Evolutionary conservation across 2,113 vertebrate species (phyloP).

Genomic region (Clarias magur): DNA sequence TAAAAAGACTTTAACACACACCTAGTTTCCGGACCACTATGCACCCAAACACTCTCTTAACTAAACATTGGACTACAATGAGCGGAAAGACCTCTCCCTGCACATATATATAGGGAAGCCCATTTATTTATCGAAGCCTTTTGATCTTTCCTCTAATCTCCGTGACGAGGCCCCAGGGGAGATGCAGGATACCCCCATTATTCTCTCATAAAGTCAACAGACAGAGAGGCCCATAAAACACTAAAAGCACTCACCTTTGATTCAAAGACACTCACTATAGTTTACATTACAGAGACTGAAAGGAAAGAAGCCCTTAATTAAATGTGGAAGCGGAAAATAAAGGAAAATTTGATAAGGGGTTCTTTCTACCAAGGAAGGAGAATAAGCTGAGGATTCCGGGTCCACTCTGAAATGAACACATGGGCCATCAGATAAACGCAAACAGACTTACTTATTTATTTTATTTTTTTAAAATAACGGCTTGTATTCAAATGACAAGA

Average conservation of each 20-base stretch:
- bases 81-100: slow-evolving; percentile 67
- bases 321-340: slow-evolving; percentile 29
- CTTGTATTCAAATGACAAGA: neutral
- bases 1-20: slow-evolving; percentile 3
- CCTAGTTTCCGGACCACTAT: slow-evolving; percentile 45
- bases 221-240: slow-evolving; percentile 46
- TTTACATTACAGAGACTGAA: slow-evolving; percentile 44
- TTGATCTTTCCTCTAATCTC: slow-evolving; percentile 55
- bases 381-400: no score
- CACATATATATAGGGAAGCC: slow-evolving; percentile 42
- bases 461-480: neutral
- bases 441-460: no score
- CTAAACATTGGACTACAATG: slow-evolving; percentile 67
- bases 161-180: slow-evolving; percentile 32
- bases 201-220: slow-evolving; percentile 45
- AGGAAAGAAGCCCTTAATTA: slow-evolving; percentile 53
- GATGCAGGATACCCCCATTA: slow-evolving; percentile 38
- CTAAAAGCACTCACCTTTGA: slow-evolving; percentile 49
- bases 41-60: slow-evolving; percentile 59
- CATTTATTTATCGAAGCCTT: slow-evolving; percentile 30
- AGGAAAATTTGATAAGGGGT: slow-evolving; percentile 38
- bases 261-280: slow-evolving; percentile 42
- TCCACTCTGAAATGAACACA: neutral
- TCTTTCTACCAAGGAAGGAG: slow-evolving; percentile 29
- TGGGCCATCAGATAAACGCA: neutral